Evolutionary conservation across 2,797 vertebrate genomes (phyloP), one percentile per base, ranked within the genome.

Genomic region (Balearica regulorum): DNA sequence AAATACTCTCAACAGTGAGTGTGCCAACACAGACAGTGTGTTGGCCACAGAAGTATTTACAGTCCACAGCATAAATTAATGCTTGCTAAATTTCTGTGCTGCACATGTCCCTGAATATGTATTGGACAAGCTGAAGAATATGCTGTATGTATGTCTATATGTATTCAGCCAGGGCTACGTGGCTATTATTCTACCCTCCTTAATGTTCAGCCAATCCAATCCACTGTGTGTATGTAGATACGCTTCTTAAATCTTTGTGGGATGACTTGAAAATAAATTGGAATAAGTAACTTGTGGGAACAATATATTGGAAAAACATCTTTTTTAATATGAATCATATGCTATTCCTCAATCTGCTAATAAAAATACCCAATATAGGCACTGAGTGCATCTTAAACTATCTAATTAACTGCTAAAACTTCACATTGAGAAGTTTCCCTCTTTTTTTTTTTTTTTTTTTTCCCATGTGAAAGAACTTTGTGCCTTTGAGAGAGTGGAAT

Each of bases 401-500:
- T 82, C 85, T 81, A 90, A 93, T 85, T 95, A 87, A 71, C 79
- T 94, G 96, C 86, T 93, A 90, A 92, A 95, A 88, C 72, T 87
- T 90, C 51, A 58, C 33, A 48, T 28, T 43, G 83, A 87, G 65
- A 90, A 58, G 49, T 90, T 86, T 70, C 28, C n/a, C 26, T 71
- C 5, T 62, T 93, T 62, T 55, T 76, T 43, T 35, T 37, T 13
- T 16, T 22, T 55, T 89, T 86, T 64, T 51, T 71, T 11, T 31
- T 31, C 29, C 17, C 65, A 53, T 87, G 91, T 90, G 89, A 95
- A 96, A 95, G 91, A 92, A 89, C 73, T 90, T 95, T 95, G 83
- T 96, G 87, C 95, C 68, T 92, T 92, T 95, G 79, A 93, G 60
- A 75, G 64, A 69, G 65, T 69, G 91, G 93, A 95, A 94, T 93